These are phyloP conservation scores for Lucilia cuprina DNA, from an alignment of 1,140 invertebrate genomes.

Conservation along the genomic window DNA sequence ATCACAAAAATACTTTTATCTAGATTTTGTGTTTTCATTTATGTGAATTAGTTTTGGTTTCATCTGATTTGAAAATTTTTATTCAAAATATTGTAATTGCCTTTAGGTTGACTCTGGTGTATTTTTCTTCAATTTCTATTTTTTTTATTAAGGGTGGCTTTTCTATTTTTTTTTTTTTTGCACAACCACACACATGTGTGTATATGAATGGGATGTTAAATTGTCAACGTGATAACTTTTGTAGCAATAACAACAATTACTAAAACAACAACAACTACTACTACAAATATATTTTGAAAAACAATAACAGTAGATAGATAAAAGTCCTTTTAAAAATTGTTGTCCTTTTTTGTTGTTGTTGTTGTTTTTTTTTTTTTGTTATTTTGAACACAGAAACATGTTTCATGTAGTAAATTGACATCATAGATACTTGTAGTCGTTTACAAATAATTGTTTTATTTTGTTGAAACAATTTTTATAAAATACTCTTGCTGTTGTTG, in stretches of 20 bases:
- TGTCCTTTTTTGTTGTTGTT: background rate
- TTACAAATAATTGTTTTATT: background rate
- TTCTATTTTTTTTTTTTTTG: background rate
- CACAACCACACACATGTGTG: background rate
- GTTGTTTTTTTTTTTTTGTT: background rate
- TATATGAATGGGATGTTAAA: background rate
- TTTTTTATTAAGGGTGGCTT: background rate
- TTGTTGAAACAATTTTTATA: background rate
- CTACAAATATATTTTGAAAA: background rate
- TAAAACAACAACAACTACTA: background rate
- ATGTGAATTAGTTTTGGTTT: slow-evolving; percentile 5
- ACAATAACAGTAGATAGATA: background rate
- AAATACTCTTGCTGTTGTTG: no score
- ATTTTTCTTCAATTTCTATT: background rate
- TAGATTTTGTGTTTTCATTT: background rate
- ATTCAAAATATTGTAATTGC: slow-evolving; percentile 15
- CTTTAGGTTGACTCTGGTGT: background rate
- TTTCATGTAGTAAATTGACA: background rate
- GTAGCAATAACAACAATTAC: slow-evolving; percentile 1
- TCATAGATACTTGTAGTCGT: background rate
- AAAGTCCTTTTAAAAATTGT: background rate
- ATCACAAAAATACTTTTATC: background rate
- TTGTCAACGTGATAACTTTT: slow-evolving; percentile 2
- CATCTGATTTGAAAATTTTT: slow-evolving; percentile 11
- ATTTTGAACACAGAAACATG: background rate